Base-by-base conservation (phyloP, 1,140 invertebrate species). In the Trichonephila inaurata region DNA sequence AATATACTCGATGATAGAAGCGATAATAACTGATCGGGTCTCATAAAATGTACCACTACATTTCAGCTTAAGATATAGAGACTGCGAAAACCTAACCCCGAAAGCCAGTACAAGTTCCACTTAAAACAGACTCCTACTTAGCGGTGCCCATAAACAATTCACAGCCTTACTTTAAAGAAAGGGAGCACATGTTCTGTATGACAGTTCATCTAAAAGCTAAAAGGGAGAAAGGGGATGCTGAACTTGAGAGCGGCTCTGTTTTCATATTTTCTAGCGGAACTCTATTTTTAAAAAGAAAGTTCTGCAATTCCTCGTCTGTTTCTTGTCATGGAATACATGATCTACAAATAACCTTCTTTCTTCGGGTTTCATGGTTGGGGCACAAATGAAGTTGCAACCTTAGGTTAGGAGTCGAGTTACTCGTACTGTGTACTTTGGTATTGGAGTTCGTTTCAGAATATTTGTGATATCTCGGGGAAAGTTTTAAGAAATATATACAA, bases 291-390 rank as follows among this genome's bases (percentile, higher is more conserved):
- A 77, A 77, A 77, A 40, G 72, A 77, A 77, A 40, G 72, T 33
- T 33, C 72, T 19, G 28, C 14, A 0, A 77, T 77, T 51, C 10
- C 10, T 51, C 72, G 33, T 77, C 72, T 77, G 72, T 77, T 77
- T 77, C 72, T 33, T 77, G 72, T 77, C 72, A 77, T 77, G 69
- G 24, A 33, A 77, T 77, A 77, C 69, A 24, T 77, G 72, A 33
- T 77, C 72, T 77, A 33, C 72, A 77, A 77, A 77, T 77, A 77
- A 28, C 72, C 10, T 77, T 77, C 72, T 33, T 33, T 33, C 72
- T 40, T 33, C 2, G 14, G 16, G 18, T 28, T 33, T 40, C 72
- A 77, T 40, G 72, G 24, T 19, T 18, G 12, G 19, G 72, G 14
- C 33, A 77, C 33, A 77, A 77, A 77, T 77, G 72, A 77, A 18